Evolutionary conservation across 1,140 invertebrate genomes (phyloP).

Genomic region (Meloidogyne hapla): DNA sequence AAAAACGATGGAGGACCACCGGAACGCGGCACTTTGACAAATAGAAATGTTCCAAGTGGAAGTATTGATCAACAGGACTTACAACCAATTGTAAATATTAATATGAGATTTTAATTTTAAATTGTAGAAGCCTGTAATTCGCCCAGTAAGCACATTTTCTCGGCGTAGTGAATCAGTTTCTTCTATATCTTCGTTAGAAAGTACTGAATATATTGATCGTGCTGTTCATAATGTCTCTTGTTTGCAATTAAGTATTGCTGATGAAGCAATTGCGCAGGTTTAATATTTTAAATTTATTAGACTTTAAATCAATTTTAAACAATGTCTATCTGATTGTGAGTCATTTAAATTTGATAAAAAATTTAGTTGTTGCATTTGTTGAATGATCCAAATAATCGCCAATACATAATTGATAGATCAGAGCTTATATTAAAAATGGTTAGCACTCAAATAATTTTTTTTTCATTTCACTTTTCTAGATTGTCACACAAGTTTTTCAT

Average conservation of each 20-base stretch:
- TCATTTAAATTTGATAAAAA: too few relatives aligned
- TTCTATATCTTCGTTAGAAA: slow-evolving; percentile 40
- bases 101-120: background rate
- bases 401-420: slow-evolving; percentile 31
- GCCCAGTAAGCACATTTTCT: slow-evolving; percentile 31
- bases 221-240: slow-evolving; percentile 41
- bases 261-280: slow-evolving; percentile 38
- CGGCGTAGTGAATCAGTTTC: slow-evolving; percentile 36
- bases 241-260: slow-evolving; percentile 35
- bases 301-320: too few relatives aligned
- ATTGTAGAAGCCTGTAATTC: slow-evolving; percentile 38
- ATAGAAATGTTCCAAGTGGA: background rate
- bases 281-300: background rate
- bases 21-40: background rate
- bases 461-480: background rate
- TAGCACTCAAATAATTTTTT: background rate
- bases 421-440: slow-evolving; percentile 38
- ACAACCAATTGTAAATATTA: slow-evolving; percentile 34
- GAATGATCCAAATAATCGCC: slow-evolving; percentile 24
- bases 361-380: slow-evolving; percentile 34
- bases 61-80: slow-evolving; percentile 20
- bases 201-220: slow-evolving; percentile 37
- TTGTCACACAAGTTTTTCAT: slow-evolving; percentile 42
- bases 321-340: too few relatives aligned
- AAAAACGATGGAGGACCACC: background rate